Conservation (phyloP, 2,797 vertebrate species). For the Microchirus variegatus region DNA sequence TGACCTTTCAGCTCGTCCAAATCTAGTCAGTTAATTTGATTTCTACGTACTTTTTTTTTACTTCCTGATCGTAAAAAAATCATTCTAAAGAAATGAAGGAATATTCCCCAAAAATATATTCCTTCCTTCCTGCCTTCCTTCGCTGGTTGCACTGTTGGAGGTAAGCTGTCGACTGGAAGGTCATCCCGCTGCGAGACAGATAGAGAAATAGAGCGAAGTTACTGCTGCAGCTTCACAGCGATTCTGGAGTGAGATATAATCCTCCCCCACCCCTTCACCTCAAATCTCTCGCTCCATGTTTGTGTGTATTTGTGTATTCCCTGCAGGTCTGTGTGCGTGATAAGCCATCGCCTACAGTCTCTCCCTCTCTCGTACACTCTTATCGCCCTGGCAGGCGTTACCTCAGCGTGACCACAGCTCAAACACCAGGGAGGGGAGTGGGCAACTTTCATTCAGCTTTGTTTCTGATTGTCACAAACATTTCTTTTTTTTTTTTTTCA, state of each 20-base stretch:
- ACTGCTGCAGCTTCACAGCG: slow-evolving; percentile 19
- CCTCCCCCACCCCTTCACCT: slow-evolving; percentile 29
- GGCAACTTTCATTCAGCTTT: not conserved
- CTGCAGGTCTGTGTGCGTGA: slow-evolving; percentile 47
- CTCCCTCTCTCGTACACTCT: slow-evolving; percentile 36
- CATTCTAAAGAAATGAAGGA: no score
- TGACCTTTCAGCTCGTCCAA: no score
- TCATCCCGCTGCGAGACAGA: slow-evolving; percentile 49
- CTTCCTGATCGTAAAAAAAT: no score
- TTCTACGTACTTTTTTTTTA: no score
- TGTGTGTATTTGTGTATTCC: slow-evolving; percentile 35
- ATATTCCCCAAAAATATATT: no score
- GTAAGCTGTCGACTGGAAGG: slow-evolving; percentile 44
- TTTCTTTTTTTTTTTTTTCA: not conserved
- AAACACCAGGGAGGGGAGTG: slow-evolving; percentile 30
- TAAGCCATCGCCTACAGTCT: slow-evolving; percentile 52
- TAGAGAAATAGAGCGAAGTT: slow-evolving; percentile 36
- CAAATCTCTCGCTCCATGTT: slow-evolving; percentile 19
- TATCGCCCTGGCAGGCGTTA: slow-evolving; percentile 63
- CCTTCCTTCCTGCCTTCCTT: no score
- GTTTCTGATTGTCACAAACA: slow-evolving; percentile 1
- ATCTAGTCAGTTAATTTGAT: no score
- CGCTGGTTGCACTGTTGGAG: not conserved
- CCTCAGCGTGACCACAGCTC: slow-evolving; percentile 27
- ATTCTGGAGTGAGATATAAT: slow-evolving; percentile 51